Evolutionary conservation across 2,113 vertebrate genomes (phyloP).

Genomic region (Serilophus lunatus): DNA sequence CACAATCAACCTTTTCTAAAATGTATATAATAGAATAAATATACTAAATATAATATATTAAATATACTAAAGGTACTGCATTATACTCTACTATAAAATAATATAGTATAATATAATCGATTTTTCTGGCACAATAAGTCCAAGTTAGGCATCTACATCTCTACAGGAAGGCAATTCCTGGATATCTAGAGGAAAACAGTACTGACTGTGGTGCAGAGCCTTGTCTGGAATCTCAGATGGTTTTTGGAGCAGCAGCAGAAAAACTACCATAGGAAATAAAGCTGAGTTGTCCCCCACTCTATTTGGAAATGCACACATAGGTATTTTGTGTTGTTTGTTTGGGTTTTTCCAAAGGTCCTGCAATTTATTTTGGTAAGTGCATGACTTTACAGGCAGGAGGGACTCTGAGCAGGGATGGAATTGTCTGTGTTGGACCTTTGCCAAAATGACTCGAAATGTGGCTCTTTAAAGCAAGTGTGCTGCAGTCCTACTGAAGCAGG

Average conservation of each 20-base stretch:
- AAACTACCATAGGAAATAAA: not conserved
- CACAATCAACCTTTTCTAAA: not conserved
- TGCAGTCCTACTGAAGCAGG: not conserved
- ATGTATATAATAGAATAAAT: not conserved
- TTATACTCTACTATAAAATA: not conserved
- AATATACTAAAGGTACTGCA: no score
- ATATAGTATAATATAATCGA: not conserved
- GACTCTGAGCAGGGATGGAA: not conserved
- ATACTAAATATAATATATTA: no score
- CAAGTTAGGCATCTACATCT: not conserved
- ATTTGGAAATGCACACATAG: not conserved
- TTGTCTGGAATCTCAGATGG: not conserved
- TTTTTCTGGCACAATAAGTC: not conserved
- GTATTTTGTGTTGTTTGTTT: not conserved
- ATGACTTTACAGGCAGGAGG: not conserved
- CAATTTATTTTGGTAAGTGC: not conserved
- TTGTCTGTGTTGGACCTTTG: not conserved
- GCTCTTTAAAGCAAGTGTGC: not conserved
- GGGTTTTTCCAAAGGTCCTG: not conserved
- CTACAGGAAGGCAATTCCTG: not conserved
- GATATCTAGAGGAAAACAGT: not conserved
- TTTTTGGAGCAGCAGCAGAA: not conserved
- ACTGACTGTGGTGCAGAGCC: not conserved
- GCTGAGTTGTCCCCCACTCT: not conserved
- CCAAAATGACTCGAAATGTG: not conserved